These are phyloP conservation scores for Orthonevra nobilis DNA, from an alignment of 2,888 invertebrate species.

Conservation along the genomic window DNA sequence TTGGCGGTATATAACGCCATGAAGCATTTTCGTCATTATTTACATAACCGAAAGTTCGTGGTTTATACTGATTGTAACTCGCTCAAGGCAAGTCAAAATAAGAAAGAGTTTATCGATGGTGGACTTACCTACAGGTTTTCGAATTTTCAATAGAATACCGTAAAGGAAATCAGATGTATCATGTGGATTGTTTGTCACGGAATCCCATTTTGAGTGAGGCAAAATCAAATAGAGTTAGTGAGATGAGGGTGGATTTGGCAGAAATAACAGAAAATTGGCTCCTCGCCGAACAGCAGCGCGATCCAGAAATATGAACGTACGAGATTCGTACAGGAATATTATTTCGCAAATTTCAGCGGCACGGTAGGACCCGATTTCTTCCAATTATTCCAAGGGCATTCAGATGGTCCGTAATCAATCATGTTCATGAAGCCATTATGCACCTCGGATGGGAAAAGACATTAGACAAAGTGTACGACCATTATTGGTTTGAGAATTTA, in stretches of 20 bases:
- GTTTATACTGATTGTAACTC: constrained; percentile 60
- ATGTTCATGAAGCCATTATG: constrained; percentile 13
- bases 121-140: constrained; percentile 47
- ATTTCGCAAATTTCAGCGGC: constrained; percentile 18
- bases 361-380: constrained; percentile 18
- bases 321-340: constrained; percentile 7
- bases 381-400: constrained; percentile 17
- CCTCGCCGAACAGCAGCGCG: constrained; percentile 21
- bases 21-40: constrained; percentile 70
- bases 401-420: constrained; percentile 18
- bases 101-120: constrained; percentile 41
- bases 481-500: constrained; percentile 22
- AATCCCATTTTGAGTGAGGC: constrained; percentile 20
- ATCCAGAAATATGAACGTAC: constrained; percentile 12
- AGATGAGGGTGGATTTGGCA: constrained; percentile 33
- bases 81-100: constrained; percentile 5
- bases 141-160: constrained; percentile 49
- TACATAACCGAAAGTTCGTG: constrained; percentile 36
- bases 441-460: constrained; percentile 33
- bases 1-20: constrained; percentile 39
- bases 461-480: constrained; percentile 3
- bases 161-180: constrained; percentile 52
- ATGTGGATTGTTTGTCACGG: constrained; percentile 34
- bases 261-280: constrained; percentile 51
- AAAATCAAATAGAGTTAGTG: constrained; percentile 21